Base-by-base conservation (phyloP, 2,797 vertebrate species). In the Pteropus rufus region DNA sequence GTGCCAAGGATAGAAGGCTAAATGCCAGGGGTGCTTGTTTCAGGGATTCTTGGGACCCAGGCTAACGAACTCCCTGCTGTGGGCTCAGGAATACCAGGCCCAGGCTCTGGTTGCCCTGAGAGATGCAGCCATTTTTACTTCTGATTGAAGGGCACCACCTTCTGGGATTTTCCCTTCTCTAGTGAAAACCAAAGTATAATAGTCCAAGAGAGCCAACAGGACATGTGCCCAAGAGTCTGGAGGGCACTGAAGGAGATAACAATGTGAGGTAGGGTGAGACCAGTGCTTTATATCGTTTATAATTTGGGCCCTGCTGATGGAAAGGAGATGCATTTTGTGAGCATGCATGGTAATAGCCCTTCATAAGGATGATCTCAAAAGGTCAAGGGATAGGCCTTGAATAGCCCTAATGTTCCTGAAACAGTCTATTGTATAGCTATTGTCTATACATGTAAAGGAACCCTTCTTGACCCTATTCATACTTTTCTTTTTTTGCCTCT, bases 391-490 rank as follows among this genome's bases (percentile, higher is more conserved):
- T 86, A 80, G 70, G 91, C 64, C 91, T 2, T 94, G 93, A 97
- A 96, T 95, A 92, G 96, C 95, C 95, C 87, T 97, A 97, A 96
- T 96, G 97, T 94, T 62, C 96, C 96, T 95, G 97, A 97, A 97
- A 97, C 88, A 80, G 79, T 77, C 95, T 89, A 97, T 97, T 98
- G 97, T 97, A 54, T 80, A 60, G 82, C 95, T 92, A 97, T 98
- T 97, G 96, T 97, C 79, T 69, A 8, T 65, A 92, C 49, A 94
- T 36, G 92, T 91, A 96, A 97, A 97, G 96, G 77, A 97, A 86
- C 60, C 72, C 94, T 95, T 96, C 92, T 81, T 92, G 89, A 96
- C 95, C 91, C 92, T 86, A 95, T 97, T 97, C 92, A 94, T 41
- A n/a, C 83, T 80, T 76, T 77, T 76, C 76, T 87, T 44, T 80